Percentiles rank a stretch among this genome's conserved stretches.
phyloP scores from a whole-genome alignment of 2,113 vertebrate genomes.

The Probosciger aterrimus region DNA sequence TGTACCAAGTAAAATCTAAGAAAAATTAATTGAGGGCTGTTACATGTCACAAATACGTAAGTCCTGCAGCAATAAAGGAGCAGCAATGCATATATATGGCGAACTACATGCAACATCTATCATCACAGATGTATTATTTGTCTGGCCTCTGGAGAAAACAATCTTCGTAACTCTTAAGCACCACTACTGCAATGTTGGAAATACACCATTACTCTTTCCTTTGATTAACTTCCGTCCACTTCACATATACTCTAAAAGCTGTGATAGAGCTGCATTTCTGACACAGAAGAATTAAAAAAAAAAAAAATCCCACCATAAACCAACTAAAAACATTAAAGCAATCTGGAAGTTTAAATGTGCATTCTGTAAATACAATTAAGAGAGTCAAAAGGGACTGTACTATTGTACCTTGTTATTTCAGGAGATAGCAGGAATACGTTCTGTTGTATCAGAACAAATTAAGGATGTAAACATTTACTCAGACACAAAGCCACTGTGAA shows the following conservation, averaged over 20 bases:
- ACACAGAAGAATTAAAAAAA: background rate
- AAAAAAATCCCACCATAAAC: background rate
- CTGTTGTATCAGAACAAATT: background rate
- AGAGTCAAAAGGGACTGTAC: background rate
- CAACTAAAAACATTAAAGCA: background rate
- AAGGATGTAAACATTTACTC: background rate
- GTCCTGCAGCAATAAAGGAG: background rate
- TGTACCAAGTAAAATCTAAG: background rate
- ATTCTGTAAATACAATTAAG: background rate
- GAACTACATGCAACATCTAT: background rate
- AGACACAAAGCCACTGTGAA: background rate
- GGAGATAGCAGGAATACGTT: background rate
- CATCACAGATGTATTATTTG: background rate
- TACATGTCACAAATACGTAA: background rate
- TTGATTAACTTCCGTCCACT: background rate
- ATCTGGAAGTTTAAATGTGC: background rate
- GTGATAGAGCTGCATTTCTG: background rate
- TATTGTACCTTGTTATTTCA: background rate
- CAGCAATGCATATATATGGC: background rate
- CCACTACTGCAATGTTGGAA: background rate
- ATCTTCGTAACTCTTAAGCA: background rate
- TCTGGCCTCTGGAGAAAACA: background rate
- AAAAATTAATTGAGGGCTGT: background rate
- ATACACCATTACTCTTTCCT: background rate
- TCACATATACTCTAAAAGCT: background rate